Base-by-base conservation (phyloP, 1,140 invertebrate genomes). In the Nylanderia fulva region DNA sequence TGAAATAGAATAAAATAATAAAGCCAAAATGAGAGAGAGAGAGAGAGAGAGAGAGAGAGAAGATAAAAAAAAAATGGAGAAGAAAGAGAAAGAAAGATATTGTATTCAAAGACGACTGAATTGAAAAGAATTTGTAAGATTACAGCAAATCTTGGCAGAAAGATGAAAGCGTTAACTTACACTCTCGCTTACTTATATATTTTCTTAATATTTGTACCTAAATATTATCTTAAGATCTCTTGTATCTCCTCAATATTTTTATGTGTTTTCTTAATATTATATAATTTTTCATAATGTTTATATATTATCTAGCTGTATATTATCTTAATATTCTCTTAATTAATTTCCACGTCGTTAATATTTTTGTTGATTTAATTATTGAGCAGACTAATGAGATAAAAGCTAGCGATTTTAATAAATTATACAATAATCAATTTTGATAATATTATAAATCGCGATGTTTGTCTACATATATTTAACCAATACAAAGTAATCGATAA, bases 261-360 rank as follows among this genome's bases (percentile, higher is more conserved):
- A n/a, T n/a, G n/a, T n/a, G n/a, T n/a, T n/a, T n/a, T n/a, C n/a
- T n/a, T n/a, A n/a, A n/a, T n/a, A n/a, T n/a, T n/a, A n/a, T n/a
- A n/a, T n/a, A n/a, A n/a, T n/a, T n/a, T n/a, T n/a, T n/a, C n/a
- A n/a, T n/a, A n/a, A n/a, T n/a, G n/a, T n/a, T n/a, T n/a, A n/a
- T n/a, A n/a, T n/a, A n/a, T n/a, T n/a, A n/a, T n/a, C n/a, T n/a
- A n/a, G n/a, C n/a, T n/a, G n/a, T n/a, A n/a, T n/a, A n/a, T n/a
- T n/a, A n/a, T n/a, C n/a, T n/a, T n/a, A n/a, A n/a, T 72, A 56
- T 39, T 74, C 21, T 3, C 33, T n/a, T 58, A 58, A 58, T 74
- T 58, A 74, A 7, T 56, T 21, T 74, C 6, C 9, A 8, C n/a
- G 24, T 24, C 11, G 8, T 39, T 74, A 74, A 58, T 24, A 56